Evolutionary conservation across 2,113 vertebrate genomes (phyloP).

Genomic region (Eublepharis macularius): DNA sequence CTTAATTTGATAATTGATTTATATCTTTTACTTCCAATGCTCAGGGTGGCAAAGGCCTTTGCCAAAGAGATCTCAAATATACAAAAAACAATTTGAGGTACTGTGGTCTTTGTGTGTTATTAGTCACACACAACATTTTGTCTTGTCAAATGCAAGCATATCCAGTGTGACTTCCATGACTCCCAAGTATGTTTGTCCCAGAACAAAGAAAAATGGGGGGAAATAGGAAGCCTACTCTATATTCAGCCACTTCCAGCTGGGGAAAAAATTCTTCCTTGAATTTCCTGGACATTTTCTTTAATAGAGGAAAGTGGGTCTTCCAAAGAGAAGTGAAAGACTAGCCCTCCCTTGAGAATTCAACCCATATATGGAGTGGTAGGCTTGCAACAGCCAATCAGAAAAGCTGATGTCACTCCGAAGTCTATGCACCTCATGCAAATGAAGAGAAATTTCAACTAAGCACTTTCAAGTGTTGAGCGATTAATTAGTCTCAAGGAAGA

Average conservation of each 20-base stretch:
- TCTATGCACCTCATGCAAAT: background rate
- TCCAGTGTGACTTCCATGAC: background rate
- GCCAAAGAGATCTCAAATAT: no score
- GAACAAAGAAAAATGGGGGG: background rate
- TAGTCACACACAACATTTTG: background rate
- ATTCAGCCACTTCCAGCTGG: background rate
- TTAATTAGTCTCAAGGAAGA: background rate
- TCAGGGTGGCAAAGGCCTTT: background rate
- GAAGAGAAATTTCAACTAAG: background rate
- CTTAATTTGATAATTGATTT: background rate
- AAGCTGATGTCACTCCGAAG: background rate
- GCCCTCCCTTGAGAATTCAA: background rate
- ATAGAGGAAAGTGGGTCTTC: background rate
- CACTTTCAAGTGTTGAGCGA: background rate
- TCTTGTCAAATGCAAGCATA: background rate
- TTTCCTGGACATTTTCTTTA: background rate
- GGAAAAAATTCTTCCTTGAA: background rate
- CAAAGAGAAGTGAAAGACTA: background rate
- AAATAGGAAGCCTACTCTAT: background rate
- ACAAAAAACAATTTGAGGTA: background rate
- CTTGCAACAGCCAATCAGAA: background rate
- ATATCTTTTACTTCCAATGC: background rate
- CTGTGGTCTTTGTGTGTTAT: background rate
- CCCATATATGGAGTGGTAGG: background rate
- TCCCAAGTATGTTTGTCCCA: background rate